Evolutionary conservation across 2,888 invertebrate species (phyloP), one percentile per base, ranked within the genome.

Genomic region (Callinectes sapidus): DNA sequence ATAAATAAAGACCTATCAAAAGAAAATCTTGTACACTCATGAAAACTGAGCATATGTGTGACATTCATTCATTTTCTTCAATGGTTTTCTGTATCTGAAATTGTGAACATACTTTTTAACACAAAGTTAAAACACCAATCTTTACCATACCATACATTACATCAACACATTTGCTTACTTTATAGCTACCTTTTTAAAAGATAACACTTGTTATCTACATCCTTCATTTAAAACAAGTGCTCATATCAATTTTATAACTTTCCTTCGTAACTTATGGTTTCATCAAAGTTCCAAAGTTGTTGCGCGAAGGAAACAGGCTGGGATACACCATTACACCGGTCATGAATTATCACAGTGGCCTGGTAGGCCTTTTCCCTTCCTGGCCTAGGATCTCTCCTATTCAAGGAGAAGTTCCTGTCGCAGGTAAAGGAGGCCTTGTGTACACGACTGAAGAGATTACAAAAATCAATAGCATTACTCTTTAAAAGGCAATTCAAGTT

Each of bases 341-440:
- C 81, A 81, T 81, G 81, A 81, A 81, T 81, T 81, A 81, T 81
- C 81, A 81, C 81, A 81, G 81, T 81, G 81, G 81, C 81, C 81
- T 35, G 35, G 81, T 16, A 35, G 81, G 35, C 81, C 81, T 32
- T 35, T 32, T n/a, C 81, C 81, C 16, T 28, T 81, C 81, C 81
- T 81, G 16, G 35, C 81, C 18, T 3, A 32, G n/a, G 81, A 81
- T 32, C 81, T 32, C 81, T 32, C 81, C 32, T n/a, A 32, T 16
- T 14, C 18, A 35, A 32, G 16, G 81, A 81, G 81, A 35, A 35
- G 81, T 81, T 35, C 81, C 35, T 18, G 18, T 16, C 81, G 14
- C 32, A 32, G 35, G 35, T 32, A 32, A 35, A 81, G 81, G 81
- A 35, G 35, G 35, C 81, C 81, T 81, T 81, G 35, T 35, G 81